phyloP scores from a whole-genome alignment of 2,797 vertebrate species.

The Poeciliopsis paucimaculata region DNA sequence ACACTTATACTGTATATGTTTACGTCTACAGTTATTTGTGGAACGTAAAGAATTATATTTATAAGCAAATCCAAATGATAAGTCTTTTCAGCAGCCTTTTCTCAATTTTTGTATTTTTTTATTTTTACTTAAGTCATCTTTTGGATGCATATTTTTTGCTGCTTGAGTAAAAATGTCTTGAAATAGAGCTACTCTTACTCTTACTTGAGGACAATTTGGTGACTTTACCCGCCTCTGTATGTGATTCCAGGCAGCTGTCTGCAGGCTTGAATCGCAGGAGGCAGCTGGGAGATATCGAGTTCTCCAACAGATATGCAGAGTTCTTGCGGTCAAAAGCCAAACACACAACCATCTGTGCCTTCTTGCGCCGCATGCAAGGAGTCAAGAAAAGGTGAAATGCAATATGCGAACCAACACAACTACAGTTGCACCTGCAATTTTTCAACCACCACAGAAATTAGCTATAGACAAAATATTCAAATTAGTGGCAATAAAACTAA shows the following conservation, averaged over 20 bases:
- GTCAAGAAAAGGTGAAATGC: constrained; percentile 73
- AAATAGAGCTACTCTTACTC: not conserved
- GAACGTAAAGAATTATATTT: too few relatives aligned
- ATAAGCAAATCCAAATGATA: too few relatives aligned
- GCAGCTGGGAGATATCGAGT: constrained; percentile 84
- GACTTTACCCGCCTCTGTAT: not conserved
- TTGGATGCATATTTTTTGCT: not conserved
- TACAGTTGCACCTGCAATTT: not conserved
- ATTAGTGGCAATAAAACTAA: not conserved
- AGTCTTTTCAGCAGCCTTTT: not conserved
- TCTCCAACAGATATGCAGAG: constrained; percentile 83
- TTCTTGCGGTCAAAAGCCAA: constrained; percentile 82
- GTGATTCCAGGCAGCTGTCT: constrained; percentile 57
- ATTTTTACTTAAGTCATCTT: not conserved
- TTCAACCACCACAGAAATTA: not conserved
- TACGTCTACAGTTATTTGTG: not conserved
- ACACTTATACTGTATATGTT: not conserved
- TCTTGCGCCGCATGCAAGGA: constrained; percentile 78
- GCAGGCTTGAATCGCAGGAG: constrained; percentile 66
- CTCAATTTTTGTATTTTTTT: too few relatives aligned
- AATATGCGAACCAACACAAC: not conserved
- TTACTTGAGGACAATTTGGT: not conserved
- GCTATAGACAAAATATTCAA: not conserved
- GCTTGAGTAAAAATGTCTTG: not conserved
- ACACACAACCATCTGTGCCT: constrained; percentile 77